Base-by-base conservation (phyloP, 2,888 invertebrate genomes). In the Lithodes maja region DNA sequence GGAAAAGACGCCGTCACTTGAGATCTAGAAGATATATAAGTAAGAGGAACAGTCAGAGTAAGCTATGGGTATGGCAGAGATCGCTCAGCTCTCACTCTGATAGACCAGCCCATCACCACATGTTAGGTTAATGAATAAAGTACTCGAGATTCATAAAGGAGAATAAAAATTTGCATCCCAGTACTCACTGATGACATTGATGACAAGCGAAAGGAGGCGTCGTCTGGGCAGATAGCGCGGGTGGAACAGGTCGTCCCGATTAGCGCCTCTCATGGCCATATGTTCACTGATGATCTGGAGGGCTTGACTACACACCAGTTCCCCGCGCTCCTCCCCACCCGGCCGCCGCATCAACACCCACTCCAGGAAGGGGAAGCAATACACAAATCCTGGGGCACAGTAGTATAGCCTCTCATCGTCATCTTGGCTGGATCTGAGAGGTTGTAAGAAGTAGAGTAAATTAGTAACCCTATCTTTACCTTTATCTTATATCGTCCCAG, bases 151-250 rank as follows among this genome's bases (percentile, higher is more conserved):
- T 33, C 33, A 33, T 33, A 33, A 33, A 33, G 33, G 33, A 33
- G 33, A 33, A 33, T 52, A 69, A 50, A 82, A 49, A 75, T 7
- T 3, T 75, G 7, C 12, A 3, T 75, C 15, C 33, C 17, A n/a
- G n/a, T 7, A 93, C 95, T 94, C 93, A 95, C 96, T 95, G 92
- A 97, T 96, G 52, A 98, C 94, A 92, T 97, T 95, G 89, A 98
- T 95, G 71, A 98, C 95, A 85, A 98, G 94, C 79, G 96, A 95
- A 93, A 98, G 96, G 95, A 99, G 97, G 93, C 97, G 96, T 93
- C 96, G 95, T 69, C 97, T 95, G 2, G 98, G 98, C 93, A 98
- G 95, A 92, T 97, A 95, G 90, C 95, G 95, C 0, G 98, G 98
- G 94, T 97, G 96, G 92, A 95, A 95, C 86, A 95, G 94, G 93